phyloP scores from a whole-genome alignment of 2,888 invertebrate genomes.

The Spialia ferax region DNA sequence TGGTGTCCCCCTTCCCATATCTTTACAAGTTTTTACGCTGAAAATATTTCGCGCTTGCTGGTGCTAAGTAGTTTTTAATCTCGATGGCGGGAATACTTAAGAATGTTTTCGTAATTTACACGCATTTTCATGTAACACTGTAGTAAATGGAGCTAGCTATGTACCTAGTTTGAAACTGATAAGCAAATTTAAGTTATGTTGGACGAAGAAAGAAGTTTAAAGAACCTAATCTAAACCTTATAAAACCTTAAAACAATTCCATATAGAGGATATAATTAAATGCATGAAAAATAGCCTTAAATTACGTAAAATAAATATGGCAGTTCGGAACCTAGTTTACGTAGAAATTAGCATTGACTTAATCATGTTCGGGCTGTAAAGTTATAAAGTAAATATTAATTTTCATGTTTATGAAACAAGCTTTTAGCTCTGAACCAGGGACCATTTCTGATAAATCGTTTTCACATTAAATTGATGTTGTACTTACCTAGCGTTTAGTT shows the following conservation, averaged over 20 bases:
- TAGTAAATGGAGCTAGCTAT: background rate
- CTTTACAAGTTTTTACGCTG: conserved; percentile 15
- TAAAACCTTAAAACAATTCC: no score
- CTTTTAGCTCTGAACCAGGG: background rate
- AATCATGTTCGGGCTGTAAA: background rate
- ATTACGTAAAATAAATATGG: background rate
- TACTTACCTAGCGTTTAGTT: background rate
- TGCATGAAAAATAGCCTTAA: background rate
- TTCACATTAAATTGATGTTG: background rate
- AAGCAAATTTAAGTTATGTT: no score
- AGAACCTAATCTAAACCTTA: no score
- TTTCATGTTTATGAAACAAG: background rate
- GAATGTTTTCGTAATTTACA: conserved; percentile 8
- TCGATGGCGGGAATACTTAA: background rate
- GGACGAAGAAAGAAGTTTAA: no score
- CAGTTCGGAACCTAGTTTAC: background rate
- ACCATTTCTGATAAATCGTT: background rate
- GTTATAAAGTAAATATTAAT: background rate
- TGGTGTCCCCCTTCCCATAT: background rate
- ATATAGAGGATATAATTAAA: background rate
- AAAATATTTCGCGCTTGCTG: conserved; percentile 5
- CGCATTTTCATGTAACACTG: background rate
- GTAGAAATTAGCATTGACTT: background rate
- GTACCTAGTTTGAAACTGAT: no score
- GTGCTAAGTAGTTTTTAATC: conserved; percentile 17